These are phyloP conservation scores for Pegea sp. DNA, from an alignment of 23 tunicate species.

Conservation along the genomic window DNA sequence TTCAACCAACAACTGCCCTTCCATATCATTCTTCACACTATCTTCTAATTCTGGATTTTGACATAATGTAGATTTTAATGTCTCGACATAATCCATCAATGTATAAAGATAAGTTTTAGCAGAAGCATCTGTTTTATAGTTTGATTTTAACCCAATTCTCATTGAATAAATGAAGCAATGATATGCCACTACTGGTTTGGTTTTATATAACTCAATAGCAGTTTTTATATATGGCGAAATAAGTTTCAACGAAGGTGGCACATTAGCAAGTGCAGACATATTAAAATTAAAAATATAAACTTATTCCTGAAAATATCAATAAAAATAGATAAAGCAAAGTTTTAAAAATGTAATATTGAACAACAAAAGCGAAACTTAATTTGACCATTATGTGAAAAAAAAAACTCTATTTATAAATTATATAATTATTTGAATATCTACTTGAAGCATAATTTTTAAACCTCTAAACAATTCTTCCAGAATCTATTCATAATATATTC, in stretches of 20 bases:
- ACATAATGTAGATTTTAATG: constrained; percentile 11
- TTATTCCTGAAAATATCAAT: no score
- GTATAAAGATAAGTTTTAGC: constrained; percentile 16
- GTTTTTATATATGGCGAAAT: constrained; percentile 42
- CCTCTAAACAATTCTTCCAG: no score
- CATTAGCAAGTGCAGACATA: no score
- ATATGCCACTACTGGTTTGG: constrained; percentile 39
- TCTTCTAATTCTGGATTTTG: constrained; percentile 23
- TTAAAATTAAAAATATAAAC: no score
- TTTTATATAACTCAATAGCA: constrained; percentile 21
- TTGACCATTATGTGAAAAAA: no score
- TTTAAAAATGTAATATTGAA: no score
- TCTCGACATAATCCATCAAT: constrained; percentile 45
- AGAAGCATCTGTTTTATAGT: constrained; percentile 19
- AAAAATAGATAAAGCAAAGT: no score
- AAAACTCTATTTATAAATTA: no score
- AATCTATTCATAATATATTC: no score
- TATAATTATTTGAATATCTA: no score
- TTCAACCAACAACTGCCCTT: constrained; percentile 30
- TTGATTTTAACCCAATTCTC: constrained; percentile 36
- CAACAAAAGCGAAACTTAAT: no score
- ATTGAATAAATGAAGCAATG: constrained; percentile 45
- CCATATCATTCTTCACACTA: constrained; percentile 17
- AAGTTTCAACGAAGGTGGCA: constrained; percentile 19
- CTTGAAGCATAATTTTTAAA: no score